A percentile compares a stretch with the other conserved stretches of the same genome.
phyloP scores from a whole-genome alignment of 2,888 invertebrate genomes.

The Apamea crenata region DNA sequence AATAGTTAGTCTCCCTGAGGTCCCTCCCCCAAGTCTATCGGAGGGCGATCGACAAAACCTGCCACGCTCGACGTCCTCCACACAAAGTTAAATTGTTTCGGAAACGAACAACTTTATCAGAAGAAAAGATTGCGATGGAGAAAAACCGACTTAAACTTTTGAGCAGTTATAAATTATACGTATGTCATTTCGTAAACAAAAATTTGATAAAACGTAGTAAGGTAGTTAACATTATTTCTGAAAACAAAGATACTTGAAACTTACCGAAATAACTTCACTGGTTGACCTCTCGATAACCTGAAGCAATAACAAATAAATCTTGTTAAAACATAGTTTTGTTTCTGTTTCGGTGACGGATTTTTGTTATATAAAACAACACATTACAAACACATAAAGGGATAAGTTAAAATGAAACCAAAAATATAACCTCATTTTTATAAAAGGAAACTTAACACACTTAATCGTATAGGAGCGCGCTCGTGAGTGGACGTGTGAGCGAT shows the following conservation, averaged over 20 bases:
- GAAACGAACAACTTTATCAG: constrained; percentile 41
- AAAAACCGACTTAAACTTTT: constrained; percentile 21
- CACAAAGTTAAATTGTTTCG: constrained; percentile 60
- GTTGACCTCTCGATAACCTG: constrained; percentile 31
- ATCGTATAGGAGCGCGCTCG: too few species aligned
- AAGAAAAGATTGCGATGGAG: constrained; percentile 16
- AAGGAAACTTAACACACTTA: constrained; percentile 19
- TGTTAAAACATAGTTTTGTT: background rate
- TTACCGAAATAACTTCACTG: constrained; percentile 41
- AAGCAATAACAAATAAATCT: constrained; percentile 12
- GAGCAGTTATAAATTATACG: background rate
- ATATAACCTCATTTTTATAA: background rate
- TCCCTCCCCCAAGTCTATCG: background rate
- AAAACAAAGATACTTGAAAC: constrained; percentile 12
- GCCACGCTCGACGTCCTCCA: constrained; percentile 25
- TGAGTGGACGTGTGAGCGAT: too few species aligned
- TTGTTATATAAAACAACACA: background rate
- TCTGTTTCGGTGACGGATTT: background rate
- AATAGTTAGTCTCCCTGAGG: background rate
- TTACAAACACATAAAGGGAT: background rate
- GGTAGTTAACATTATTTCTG: background rate
- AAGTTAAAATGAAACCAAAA: background rate
- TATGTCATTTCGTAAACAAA: too few species aligned
- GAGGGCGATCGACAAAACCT: constrained; percentile 15
- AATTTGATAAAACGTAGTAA: background rate